Base-by-base conservation (phyloP, 2,797 vertebrate genomes). In the Nothura maculosa region DNA sequence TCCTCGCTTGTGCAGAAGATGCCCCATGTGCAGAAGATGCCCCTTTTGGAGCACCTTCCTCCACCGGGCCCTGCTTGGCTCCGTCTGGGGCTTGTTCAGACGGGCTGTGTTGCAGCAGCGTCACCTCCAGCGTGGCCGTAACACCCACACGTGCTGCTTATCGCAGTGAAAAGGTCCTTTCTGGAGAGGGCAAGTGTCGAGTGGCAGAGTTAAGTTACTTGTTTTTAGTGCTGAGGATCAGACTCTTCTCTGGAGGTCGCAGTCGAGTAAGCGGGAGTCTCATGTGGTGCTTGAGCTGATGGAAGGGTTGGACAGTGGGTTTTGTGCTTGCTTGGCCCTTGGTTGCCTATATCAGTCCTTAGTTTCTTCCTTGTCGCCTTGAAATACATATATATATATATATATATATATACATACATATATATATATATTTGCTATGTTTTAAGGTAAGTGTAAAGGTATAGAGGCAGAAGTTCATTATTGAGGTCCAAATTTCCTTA, bases 401-500 rank as follows among this genome's bases (percentile, higher is more conserved):
- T 12, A 11, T 38, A 40, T 40, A 40, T 40, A 40, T 40, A 40
- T 40, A 40, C 14, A 13, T 40, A 40, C 13, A 40, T 40, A 40
- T 40, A 40, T 40, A 40, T 40, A 18, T 21, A 38, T 32, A 5
- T 4, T 52, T 28, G 63, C 19, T 0, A 0, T 48, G 47, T 58
- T 66, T 25, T 28, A 57, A 77, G 61, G 25, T 5, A 17, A 8
- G 19, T 15, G 77, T 55, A 50, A 10, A 11, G 50, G 38, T 16
- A 4, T 4, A 50, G 61, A 61, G 58, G 54, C 58, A 58, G 22
- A 20, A 16, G 32, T 25, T 67, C 52, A 5, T 50, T 25, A 22
- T 22, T 32, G 25, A 57, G 82, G 30, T 42, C 63, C 6, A 0
- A 5, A 9, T 89, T 98, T 98, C 98, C 98, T 99, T 99, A 98